phyloP scores from a whole-genome alignment of 2,797 vertebrate genomes.

The Enteromius anoplus region DNA sequence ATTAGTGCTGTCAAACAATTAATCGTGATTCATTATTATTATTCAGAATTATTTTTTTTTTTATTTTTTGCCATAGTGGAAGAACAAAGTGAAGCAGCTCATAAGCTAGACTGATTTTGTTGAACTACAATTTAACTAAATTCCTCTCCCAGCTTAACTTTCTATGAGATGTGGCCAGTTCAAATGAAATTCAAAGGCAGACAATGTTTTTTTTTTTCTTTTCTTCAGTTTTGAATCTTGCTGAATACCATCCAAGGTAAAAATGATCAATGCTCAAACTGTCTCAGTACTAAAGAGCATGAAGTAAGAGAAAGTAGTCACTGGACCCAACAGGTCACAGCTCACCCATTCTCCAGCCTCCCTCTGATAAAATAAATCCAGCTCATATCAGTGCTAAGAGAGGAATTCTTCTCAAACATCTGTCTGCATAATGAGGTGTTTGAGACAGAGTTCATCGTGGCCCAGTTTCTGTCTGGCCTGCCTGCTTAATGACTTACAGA shows the following conservation, averaged over 20 bases:
- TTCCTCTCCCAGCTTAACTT: neutral
- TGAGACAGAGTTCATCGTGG: constrained; percentile 34
- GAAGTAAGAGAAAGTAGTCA: neutral
- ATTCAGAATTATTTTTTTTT: neutral
- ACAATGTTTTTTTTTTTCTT: neutral
- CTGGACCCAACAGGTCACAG: constrained; percentile 14
- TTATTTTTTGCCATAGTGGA: neutral
- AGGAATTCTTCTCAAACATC: constrained; percentile 47
- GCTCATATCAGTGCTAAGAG: constrained; percentile 42
- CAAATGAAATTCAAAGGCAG: neutral
- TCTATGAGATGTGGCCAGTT: neutral
- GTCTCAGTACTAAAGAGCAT: constrained; percentile 13
- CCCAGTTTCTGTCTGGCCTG: constrained; percentile 49
- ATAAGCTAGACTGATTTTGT: neutral
- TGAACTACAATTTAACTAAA: neutral
- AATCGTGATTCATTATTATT: no score
- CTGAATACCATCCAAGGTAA: constrained; percentile 20
- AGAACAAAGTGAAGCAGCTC: neutral
- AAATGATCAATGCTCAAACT: neutral
- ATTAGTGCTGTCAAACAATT: no score
- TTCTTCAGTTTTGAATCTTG: neutral
- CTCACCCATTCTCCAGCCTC: neutral
- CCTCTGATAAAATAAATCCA: constrained; percentile 44
- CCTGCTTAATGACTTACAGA: constrained; percentile 47
- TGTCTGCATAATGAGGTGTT: constrained; percentile 55